A percentile compares a stretch with the other conserved stretches of the same genome.
Evolutionary conservation across 2,113 vertebrate genomes (phyloP).

Genomic region (Epinephelus fuscoguttatus): DNA sequence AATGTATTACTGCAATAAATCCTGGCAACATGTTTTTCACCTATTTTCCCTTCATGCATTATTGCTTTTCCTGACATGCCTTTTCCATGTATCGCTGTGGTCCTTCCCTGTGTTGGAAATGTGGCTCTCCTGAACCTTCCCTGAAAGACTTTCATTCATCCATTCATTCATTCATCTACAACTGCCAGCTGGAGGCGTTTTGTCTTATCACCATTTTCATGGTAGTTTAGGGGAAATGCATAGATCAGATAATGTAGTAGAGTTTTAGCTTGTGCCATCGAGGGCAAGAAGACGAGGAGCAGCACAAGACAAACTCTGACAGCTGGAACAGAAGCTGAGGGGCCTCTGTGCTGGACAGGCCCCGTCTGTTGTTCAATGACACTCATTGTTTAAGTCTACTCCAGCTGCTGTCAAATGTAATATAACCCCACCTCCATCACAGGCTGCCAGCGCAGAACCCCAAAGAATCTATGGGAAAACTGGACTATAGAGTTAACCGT

Average conservation of each 20-base stretch:
- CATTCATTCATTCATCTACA: neutral
- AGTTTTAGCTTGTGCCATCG: constrained; percentile 37
- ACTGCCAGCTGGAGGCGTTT: constrained; percentile 54
- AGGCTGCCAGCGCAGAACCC: constrained; percentile 32
- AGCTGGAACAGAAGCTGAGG: constrained; percentile 77
- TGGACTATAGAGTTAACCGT: constrained; percentile 30
- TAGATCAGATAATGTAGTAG: constrained; percentile 41
- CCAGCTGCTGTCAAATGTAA: constrained; percentile 83
- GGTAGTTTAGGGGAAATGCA: constrained; percentile 33
- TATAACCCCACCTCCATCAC: constrained; percentile 71
- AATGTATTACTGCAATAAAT: constrained; percentile 46
- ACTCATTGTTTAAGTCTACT: constrained; percentile 80
- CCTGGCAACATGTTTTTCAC: neutral
- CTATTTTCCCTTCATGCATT: constrained; percentile 6
- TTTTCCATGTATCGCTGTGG: constrained; percentile 6
- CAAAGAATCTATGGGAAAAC: constrained; percentile 56
- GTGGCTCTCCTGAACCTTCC: neutral
- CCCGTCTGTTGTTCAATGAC: constrained; percentile 82
- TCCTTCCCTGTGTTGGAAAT: constrained; percentile 11
- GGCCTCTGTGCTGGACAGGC: constrained; percentile 58
- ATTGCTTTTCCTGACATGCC: constrained; percentile 15
- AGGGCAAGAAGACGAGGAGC: constrained; percentile 60
- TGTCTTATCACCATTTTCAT: constrained; percentile 37
- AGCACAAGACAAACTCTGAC: constrained; percentile 70
- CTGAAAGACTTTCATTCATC: constrained; percentile 34